These are phyloP conservation scores for Sesamia nonagrioides DNA, from an alignment of 1,140 invertebrate species.

Conservation along the genomic window DNA sequence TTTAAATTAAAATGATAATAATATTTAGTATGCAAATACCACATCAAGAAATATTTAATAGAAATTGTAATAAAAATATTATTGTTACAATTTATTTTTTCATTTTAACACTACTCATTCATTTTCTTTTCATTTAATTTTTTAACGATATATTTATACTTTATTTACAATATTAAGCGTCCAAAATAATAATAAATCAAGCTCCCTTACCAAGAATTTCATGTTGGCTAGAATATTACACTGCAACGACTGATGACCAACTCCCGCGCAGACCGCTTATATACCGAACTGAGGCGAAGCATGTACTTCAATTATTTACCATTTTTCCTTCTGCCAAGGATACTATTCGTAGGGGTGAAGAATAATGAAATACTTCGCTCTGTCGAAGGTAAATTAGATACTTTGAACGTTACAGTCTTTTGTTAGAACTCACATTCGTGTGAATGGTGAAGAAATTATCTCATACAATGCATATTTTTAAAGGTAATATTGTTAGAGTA, in stretches of 20 bases:
- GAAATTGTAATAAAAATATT: not conserved
- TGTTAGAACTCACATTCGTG: conserved; percentile 7
- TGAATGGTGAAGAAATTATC: not conserved
- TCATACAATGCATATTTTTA: too few relatives aligned
- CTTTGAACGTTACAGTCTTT: not conserved
- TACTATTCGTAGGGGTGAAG: conserved; percentile 36
- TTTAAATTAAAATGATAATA: too few relatives aligned
- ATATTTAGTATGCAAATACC: too few relatives aligned
- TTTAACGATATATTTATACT: not conserved
- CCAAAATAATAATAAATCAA: conserved; percentile 3
- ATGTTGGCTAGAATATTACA: conserved; percentile 66
- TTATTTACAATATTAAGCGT: conserved; percentile 16
- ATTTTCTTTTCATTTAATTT: not conserved
- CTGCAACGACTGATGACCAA: conserved; percentile 71
- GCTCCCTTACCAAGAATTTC: conserved; percentile 76
- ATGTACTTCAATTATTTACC: conserved; percentile 36
- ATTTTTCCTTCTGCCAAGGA: conserved; percentile 40
- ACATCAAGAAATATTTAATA: not conserved
- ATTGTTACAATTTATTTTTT: not conserved
- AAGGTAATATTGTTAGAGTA: not conserved
- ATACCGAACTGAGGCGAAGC: conserved; percentile 53
- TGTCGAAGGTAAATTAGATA: not conserved
- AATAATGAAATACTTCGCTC: conserved; percentile 22
- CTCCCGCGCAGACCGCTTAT: conserved; percentile 59
- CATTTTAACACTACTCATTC: not conserved